Base-by-base conservation (phyloP, 2,888 invertebrate genomes). In the Corbicula japonica region DNA sequence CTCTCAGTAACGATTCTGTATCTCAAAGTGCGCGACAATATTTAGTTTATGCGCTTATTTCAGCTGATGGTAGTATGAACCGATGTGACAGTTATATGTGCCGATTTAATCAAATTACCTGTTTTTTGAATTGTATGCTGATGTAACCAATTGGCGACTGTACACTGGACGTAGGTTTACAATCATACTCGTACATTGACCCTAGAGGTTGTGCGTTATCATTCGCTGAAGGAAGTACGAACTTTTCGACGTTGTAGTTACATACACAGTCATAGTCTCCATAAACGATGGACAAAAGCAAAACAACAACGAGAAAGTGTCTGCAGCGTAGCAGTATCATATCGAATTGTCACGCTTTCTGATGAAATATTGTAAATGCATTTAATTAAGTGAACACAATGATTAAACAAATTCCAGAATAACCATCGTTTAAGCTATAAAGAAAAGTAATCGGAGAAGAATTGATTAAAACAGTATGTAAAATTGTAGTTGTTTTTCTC, bases 221-320 rank as follows among this genome's bases (percentile, higher is more conserved):
- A 23, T 54, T 35, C 12, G 54, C 66, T 4, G 54, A 12, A 18
- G 52, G 41, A 28, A 26, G 54, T 12, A 66, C 66, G 2, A 2
- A n/a, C n/a, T 54, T 52, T 30, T 66, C 66, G 18, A 66, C 54
- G n/a, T 52, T 52, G 28, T 66, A 66, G 54, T 66, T 66, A 54
- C 66, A 66, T 23, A 66, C 0, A 41, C 66, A 66, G 12, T 66
- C 66, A 21, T 54, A 66, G n/a, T 63, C 63, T 1, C 35, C 50
- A 34, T 5, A 18, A 3, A 62, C 62, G n/a, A 32, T 34, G n/a
- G 48, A 32, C 54, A n/a, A 54, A 15, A 18, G 32, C 54, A 54
- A 8, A 4, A 54, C 12, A 1, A 23, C 1, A 28, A 30, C 54
- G 2, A 50, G 15, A n/a, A n/a, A n/a, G n/a, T n/a, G n/a, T n/a